These are phyloP conservation scores for Mixornis gularis DNA, from an alignment of 2,113 vertebrate genomes.

Conservation along the genomic window DNA sequence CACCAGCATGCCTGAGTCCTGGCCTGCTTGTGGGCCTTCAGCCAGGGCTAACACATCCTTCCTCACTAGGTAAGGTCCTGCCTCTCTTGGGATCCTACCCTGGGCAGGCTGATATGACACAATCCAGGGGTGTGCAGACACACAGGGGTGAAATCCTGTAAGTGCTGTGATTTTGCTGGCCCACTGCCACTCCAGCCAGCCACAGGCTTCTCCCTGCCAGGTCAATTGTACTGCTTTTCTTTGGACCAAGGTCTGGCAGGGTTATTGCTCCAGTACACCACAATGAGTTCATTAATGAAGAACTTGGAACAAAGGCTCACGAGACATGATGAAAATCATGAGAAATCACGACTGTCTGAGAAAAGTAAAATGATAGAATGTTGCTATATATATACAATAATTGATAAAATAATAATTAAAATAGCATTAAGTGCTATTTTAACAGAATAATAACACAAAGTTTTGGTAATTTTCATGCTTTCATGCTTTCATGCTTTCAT, in stretches of 20 bases:
- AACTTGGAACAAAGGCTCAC: neutral
- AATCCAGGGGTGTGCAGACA: neutral
- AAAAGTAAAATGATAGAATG: neutral
- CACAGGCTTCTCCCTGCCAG: neutral
- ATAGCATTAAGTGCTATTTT: neutral
- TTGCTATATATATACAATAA: neutral
- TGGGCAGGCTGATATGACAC: neutral
- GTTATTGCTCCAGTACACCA: neutral
- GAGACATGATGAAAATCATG: neutral
- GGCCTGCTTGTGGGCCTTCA: fast-evolving
- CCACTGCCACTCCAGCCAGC: neutral
- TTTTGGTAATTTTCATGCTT: neutral
- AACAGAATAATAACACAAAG: neutral
- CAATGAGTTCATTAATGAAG: neutral
- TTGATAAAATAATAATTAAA: neutral
- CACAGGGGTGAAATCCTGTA: neutral
- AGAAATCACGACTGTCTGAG: neutral
- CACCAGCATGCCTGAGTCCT: neutral
- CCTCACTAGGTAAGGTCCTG: fast-evolving
- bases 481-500: fast-evolving
- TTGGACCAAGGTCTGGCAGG: neutral
- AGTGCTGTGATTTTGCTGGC: neutral
- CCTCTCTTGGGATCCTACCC: neutral
- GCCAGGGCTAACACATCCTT: neutral
- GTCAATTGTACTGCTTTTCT: neutral